Percentiles rank a stretch among this genome's conserved stretches.
phyloP scores from a whole-genome alignment of 1,140 invertebrate species.

The Drosophila ironensis region DNA sequence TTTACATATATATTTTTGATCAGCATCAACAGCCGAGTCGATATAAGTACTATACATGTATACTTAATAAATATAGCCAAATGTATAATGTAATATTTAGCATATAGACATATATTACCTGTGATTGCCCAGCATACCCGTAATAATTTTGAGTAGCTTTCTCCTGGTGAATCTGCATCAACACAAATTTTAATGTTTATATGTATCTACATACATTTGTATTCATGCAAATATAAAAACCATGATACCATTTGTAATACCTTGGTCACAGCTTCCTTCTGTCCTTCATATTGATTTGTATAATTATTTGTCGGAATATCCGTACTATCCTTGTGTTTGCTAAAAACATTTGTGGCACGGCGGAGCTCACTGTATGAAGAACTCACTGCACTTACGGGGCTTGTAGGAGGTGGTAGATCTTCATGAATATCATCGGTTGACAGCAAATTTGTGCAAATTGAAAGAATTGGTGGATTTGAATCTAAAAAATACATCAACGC shows the following conservation, averaged over 20 bases:
- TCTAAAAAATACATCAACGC: not conserved
- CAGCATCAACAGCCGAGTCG: no score
- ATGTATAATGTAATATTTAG: no score
- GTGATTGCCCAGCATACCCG: constrained; percentile 68
- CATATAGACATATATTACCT: no score
- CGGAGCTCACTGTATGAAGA: constrained; percentile 94
- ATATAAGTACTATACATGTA: no score
- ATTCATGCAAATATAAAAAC: no score
- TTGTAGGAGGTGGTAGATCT: constrained; percentile 89
- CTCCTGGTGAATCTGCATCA: constrained; percentile 19
- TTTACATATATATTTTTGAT: no score
- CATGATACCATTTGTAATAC: no score
- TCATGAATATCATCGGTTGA: constrained; percentile 82
- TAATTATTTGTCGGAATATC: constrained; percentile 31
- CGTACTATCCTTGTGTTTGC: constrained; percentile 1
- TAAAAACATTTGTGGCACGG: constrained; percentile 84
- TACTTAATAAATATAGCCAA: no score
- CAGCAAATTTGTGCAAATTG: constrained; percentile 33
- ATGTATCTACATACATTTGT: no score
- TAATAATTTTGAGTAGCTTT: constrained; percentile 62
- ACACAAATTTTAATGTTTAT: not conserved
- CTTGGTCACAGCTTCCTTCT: constrained; percentile 18
- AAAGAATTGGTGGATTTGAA: constrained; percentile 26
- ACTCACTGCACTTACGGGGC: constrained; percentile 86
- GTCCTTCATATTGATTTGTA: constrained; percentile 14